Base-by-base conservation (phyloP, 2,888 invertebrate species). In the Neuroscelio doddi region DNA sequence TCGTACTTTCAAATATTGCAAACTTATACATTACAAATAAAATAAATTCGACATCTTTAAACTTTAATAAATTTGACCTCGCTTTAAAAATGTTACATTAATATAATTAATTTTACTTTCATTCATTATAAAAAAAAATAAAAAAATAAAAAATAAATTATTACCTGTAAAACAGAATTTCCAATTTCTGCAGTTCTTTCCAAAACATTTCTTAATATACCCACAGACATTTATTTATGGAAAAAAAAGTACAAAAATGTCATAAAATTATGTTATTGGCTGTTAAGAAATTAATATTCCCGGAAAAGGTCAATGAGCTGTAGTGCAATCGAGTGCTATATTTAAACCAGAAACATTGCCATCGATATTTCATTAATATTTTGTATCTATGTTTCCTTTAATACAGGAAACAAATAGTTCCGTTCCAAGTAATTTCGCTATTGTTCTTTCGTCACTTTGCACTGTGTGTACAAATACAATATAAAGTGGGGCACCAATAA, bases 181-280 rank as follows among this genome's bases (percentile, higher is more conserved):
- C 66, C 66, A 8, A 66, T 32, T 24, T 53, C 47, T 9, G 51
- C 62, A n/a, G 66, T 66, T 45, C 55, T 58, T 21, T n/a, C 52
- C 17, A 66, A 24, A 17, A 63, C 62, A 24, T 62, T 66, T 34
- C 66, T 34, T 27, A 66, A 14, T 3, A 58, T 29, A 21, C 62
- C 66, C 10, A 66, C 62, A 3, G 66, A 66, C 66, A 66, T 66
- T 34, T 34, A 21, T 3, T 21, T 21, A 21, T 21, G 3, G 21
- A 21, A 5, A 3, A n/a, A n/a, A n/a, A n/a, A n/a, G n/a, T 5
- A 21, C 21, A 3, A 21, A 21, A 21, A 21, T 21, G 21, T 5
- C 2, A 21, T 5, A 21, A 21, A 21, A 5, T 21, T 2, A 3
- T 21, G 5, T 21, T 3, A 21, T 21, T 5, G 5, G 5, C 5